Evolutionary conservation across 1,140 invertebrate genomes (phyloP), one percentile per base, ranked within the genome.

Genomic region (Psix sp.): DNA sequence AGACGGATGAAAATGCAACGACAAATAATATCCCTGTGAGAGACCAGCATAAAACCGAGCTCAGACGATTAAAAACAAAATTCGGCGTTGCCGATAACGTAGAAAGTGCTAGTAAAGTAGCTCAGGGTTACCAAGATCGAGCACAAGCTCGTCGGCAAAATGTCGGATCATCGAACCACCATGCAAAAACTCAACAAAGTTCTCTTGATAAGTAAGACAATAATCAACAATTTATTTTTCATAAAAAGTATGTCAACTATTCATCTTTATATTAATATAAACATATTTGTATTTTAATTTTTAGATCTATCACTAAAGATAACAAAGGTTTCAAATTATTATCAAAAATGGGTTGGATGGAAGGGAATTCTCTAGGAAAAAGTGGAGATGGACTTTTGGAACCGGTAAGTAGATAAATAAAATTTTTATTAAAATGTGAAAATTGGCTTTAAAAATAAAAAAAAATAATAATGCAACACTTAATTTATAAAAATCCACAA

Each of bases 281-380:
- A 13, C 2, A 13, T 35, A 13, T 3, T 35, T 35, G 13, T 13
- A 11, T 24, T 14, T 26, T 43, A 9, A 18, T 38, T 63, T 84
- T 74, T 57, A 96, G 94, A 76, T 91, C 90, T 15, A 94, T 97
- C 77, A 83, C 91, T 11, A 86, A 91, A 14, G 90, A 92, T 21
- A 97, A 96, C 79, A 95, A 94, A 87, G 96, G 96, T 0, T 97
- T 96, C 83, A 93, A 95, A 88, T 84, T 98, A 82, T 81, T 98
- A 26, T 87, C 92, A 45, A 97, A 96, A 87, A 94, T 98, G 93
- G 96, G 96, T 10, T 98, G 95, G 96, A 91, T 90, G n/a, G 92
- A 94, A 84, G 96, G 96, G 46, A 89, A 94, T 72, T 89, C 92
- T 0, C 87, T 98, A 38, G 96, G 96, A 9, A 95, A 94, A 84